Evolutionary conservation across 2,888 invertebrate genomes (phyloP).

Genomic region (Drosophila stalkeri): DNA sequence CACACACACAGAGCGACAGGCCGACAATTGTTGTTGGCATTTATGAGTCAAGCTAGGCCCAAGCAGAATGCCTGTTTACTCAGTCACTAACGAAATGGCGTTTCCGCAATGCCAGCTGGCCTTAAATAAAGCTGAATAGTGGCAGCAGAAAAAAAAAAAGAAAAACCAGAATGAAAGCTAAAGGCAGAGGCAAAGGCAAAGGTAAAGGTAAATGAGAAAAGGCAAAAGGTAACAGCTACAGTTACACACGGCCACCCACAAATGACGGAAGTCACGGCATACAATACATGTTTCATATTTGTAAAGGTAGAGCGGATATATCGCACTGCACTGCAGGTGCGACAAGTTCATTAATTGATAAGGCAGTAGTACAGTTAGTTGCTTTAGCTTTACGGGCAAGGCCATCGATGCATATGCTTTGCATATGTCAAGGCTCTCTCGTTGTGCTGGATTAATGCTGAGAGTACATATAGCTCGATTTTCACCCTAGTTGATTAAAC

Average conservation of each 20-base stretch:
- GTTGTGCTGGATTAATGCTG: background rate
- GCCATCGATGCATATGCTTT: conserved; percentile 10
- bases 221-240: conserved; percentile 8
- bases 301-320: conserved; percentile 21
- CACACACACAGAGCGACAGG: background rate
- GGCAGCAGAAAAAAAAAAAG: background rate
- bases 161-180: background rate
- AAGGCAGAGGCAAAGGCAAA: background rate
- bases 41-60: conserved; percentile 18
- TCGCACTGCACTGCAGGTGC: conserved; percentile 25
- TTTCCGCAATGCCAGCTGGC: conserved; percentile 38
- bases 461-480: background rate
- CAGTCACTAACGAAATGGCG: conserved; percentile 27
- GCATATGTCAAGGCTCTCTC: conserved; percentile 31
- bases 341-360: conserved; percentile 64
- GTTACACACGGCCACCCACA: background rate
- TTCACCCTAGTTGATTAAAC: conserved; percentile 6
- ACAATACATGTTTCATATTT: conserved; percentile 33
- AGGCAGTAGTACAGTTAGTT: conserved; percentile 25
- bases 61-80: conserved; percentile 26
- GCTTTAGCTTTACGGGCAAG: conserved; percentile 1
- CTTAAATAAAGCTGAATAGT: background rate
- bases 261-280: conserved; percentile 63
- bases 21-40: conserved; percentile 18
- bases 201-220: background rate